Evolutionary conservation across 2,888 invertebrate genomes (phyloP), one percentile per base, ranked within the genome.

Genomic region (Latheticus oryzae): DNA sequence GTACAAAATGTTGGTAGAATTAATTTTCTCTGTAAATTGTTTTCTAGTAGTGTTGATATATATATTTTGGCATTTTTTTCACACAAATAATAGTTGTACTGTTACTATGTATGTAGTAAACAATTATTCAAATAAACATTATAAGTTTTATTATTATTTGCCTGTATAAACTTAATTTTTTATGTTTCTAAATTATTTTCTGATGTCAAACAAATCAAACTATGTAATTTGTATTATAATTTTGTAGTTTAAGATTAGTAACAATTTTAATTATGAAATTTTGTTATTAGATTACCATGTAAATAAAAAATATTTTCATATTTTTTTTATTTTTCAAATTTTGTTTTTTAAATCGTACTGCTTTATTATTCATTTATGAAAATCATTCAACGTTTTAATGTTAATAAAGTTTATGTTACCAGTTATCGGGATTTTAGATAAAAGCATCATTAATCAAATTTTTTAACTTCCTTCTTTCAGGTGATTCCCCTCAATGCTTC

Each of bases 61-160:
- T 62, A 42, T 45, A 45, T 12, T 45, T 45, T 45, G 45, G 45
- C 45, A 42, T 42, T 63, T 69, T 68, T 71, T 71, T 68, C 48
- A 67, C 66, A 69, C 68, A 63, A 66, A 64, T 67, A n/a, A 59
- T 65, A 67, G 70, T 68, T 63, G 67, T 73, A 68, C 70, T 70
- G 67, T 73, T 68, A 67, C 66, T 69, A 66, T 72, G 65, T 65
- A 72, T 64, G 71, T 72, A 72, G 63, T 68, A 54, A 70, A 65
- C 66, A 67, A 68, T 70, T 71, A 71, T 64, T 70, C 70, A 69
- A 72, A 73, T 72, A 72, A 72, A 72, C 64, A 68, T 68, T 68
- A 62, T 72, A 69, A 70, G 68, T 71, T 73, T 64, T 70, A 68
- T 69, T 69, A 70, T 60, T 64, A 51, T 30, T 24, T 33, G 24